Evolutionary conservation across 2,113 vertebrate species (phyloP).

Genomic region (Zingel zingel): DNA sequence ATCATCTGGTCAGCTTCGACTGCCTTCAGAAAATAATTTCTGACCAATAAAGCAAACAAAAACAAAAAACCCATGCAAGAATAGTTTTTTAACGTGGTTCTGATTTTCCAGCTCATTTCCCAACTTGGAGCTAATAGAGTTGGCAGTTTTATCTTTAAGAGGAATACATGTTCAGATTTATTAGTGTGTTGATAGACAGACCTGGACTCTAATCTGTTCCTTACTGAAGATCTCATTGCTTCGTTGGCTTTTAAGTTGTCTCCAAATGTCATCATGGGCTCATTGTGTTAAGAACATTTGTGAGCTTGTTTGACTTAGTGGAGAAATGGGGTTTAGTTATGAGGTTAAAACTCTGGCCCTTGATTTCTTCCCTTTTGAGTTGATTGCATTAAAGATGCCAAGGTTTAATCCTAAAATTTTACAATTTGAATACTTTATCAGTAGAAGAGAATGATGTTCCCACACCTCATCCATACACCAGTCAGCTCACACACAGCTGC

Average conservation of each 20-base stretch:
- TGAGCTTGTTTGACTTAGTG: conserved; percentile 13
- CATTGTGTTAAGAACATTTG: conserved; percentile 6
- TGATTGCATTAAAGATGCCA: conserved; percentile 49
- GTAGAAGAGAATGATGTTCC: conserved; percentile 17
- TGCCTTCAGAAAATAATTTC: conserved; percentile 45
- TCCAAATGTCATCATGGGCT: conserved; percentile 23
- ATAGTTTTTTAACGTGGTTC: conserved; percentile 42
- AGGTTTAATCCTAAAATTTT: conserved; percentile 31
- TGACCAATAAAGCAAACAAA: conserved; percentile 16
- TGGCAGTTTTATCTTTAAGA: conserved; percentile 43
- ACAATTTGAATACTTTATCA: conserved; percentile 23
- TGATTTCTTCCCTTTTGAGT: conserved; percentile 18
- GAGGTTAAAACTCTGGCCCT: conserved; percentile 22
- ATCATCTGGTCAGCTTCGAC: conserved; percentile 21
- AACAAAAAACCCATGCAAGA: not conserved
- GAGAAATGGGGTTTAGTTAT: conserved; percentile 26
- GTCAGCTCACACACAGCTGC: conserved; percentile 30
- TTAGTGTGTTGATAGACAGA: conserved; percentile 57
- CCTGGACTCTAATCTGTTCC: conserved; percentile 47
- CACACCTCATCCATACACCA: conserved; percentile 15
- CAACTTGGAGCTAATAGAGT: conserved; percentile 29
- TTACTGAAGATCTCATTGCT: conserved; percentile 24
- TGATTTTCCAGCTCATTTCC: conserved; percentile 77
- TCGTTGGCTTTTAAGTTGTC: conserved; percentile 35
- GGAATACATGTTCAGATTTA: conserved; percentile 56